Evolutionary conservation across 2,113 vertebrate genomes (phyloP), one percentile per base, ranked within the genome.

Genomic region (Lepisosteus oculatus): DNA sequence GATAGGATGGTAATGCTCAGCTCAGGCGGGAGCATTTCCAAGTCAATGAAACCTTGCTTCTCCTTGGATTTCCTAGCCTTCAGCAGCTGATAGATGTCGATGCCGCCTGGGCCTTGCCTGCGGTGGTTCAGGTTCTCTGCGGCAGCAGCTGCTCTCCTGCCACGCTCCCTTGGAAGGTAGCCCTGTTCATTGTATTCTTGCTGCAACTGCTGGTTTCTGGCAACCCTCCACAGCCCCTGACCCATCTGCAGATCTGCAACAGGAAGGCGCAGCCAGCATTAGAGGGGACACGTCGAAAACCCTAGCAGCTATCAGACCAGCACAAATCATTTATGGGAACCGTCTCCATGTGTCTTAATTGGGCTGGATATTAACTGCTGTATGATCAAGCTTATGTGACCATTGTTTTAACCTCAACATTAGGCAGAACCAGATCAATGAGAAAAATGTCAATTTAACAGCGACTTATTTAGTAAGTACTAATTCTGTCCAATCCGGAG

Each of bases 1-100:
- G 97, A 99, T 78, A 99, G 90, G 80, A 99, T 99, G 72, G 96
- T 98, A 85, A 99, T 95, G 86, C 97, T 94, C 64, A 99, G 91
- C 76, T 99, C 97, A 9, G 96, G 97, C 11, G 97, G 97, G 73
- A 99, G 82, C 95, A 95, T 97, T 88, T 99, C 96, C 85, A 99
- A 76, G 79, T 99, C 98, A 80, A 97, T 96, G 83, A 98, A 99
- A 43, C 96, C 93, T 81, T 93, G 91, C 69, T 94, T 93, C 14
- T 92, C 95, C 83, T 94, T 97, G 72, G 90, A 92, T 81, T 92
- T 94, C 61, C 94, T 92, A 44, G 94, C 86, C 74, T 93, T 96
- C 79, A 99, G 76, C 67, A 99, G 87, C 77, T 98, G 96, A 75
- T 96, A 96, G 81, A 98, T 93, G 72, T 99, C 97, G 3, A 95